Percentiles rank a stretch among this genome's conserved stretches.
Conservation (phyloP, 2,888 invertebrate genomes). For the Ochropleura plecta region DNA sequence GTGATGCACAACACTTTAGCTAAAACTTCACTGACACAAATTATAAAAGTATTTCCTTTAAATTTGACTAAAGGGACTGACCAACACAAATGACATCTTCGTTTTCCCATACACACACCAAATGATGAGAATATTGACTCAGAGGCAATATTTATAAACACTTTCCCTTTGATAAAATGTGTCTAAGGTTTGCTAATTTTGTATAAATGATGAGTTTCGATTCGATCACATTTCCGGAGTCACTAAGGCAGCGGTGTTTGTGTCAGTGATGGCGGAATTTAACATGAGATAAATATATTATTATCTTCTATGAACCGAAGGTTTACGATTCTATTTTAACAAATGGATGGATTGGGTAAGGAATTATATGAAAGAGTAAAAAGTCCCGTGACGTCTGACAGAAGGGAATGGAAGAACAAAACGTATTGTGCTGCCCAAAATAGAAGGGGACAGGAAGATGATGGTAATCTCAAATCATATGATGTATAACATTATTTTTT, state of each 20-base stretch:
- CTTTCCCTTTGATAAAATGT: slow-evolving; percentile 76
- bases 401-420: too few relatives aligned
- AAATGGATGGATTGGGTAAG: too few relatives aligned
- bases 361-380: too few relatives aligned
- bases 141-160: slow-evolving; percentile 79
- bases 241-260: slow-evolving; percentile 45
- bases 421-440: too few relatives aligned
- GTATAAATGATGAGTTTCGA: slow-evolving; percentile 74
- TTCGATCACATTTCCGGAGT: slow-evolving; percentile 71
- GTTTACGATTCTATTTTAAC: neutral
- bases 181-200: slow-evolving; percentile 74
- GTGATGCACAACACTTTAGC: slow-evolving; percentile 23
- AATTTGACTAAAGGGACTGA: slow-evolving; percentile 67
- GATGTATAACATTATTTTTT: neutral
- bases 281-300: too few relatives aligned
- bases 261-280: slow-evolving; percentile 37
- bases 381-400: too few relatives aligned
- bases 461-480: too few relatives aligned
- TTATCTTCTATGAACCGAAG: neutral
- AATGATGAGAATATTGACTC: slow-evolving; percentile 68
- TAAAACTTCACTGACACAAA: slow-evolving; percentile 33
- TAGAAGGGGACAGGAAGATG: too few relatives aligned
- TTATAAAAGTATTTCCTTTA: neutral
- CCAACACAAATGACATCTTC: slow-evolving; percentile 73
- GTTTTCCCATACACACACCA: slow-evolving; percentile 64